Evolutionary conservation across 1,140 invertebrate species (phyloP), one percentile per base, ranked within the genome.

Genomic region (Drosophila athabasca): DNA sequence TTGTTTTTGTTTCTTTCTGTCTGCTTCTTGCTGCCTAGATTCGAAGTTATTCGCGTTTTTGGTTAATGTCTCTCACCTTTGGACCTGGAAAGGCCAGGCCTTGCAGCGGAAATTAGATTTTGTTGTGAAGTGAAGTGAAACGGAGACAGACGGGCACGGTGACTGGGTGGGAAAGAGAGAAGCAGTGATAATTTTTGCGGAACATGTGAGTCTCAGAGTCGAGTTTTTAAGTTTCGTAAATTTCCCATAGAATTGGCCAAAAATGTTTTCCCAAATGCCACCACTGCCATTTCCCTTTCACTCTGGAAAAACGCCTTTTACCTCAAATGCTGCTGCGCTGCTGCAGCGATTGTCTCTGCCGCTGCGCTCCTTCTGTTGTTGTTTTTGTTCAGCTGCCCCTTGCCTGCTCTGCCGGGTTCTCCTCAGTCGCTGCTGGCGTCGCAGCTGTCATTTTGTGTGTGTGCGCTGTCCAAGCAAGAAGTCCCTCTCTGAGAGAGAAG

Each of bases 251-350:
- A 69, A 75, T 75, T 66, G 11, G 49, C 7, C 24, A 39, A 49
- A 53, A 49, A 31, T 58, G 29, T 58, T 65, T 43, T 35, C 19
- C 48, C 31, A 78, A 39, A 72, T 44, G 64, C 35, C 11, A 41
- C 43, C 62, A 39, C 45, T 70, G 45, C 54, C 68, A 49, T 68
- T 83, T 83, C 68, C 82, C 82, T 85, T 85, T 85, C 82, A 87
- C 83, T 82, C 45, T 62, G 75, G 80, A 64, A 84, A 84, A 85
- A 85, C 81, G 83, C 82, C 82, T 88, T 87, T 87, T 87, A 88
- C 82, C 88, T 82, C 55, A 49, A 60, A 22, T 68, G 29, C 31
- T 45, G 46, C 43, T 59, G 43, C 39, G 50, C 43, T 48, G 66
- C 31, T 67, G 70, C 31, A 39, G 35, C 35, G 35, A 13, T 11